Conservation (phyloP, 2,113 vertebrate species). For the Chlamydotis undulata region DNA sequence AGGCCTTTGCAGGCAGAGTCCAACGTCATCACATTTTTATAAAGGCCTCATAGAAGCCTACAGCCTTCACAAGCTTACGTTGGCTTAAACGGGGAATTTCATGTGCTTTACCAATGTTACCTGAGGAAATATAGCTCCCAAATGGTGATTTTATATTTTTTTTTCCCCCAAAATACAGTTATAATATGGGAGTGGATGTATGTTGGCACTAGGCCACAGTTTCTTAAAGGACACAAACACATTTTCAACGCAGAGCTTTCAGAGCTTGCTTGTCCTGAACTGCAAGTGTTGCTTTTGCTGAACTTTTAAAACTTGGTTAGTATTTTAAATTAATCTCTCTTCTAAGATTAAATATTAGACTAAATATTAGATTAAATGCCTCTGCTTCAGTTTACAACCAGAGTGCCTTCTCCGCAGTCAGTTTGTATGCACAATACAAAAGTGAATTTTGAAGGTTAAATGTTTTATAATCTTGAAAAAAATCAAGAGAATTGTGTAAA, state of each 20-base stretch:
- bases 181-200: neutral
- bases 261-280: neutral
- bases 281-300: neutral
- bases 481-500: neutral
- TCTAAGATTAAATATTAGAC: neutral
- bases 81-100: slow-evolving; percentile 34
- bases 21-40: neutral
- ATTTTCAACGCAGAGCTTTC: neutral
- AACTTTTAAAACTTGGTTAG: neutral
- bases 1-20: neutral
- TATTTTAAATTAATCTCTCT: neutral
- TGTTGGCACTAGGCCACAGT: neutral
- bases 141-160: neutral
- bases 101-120: neutral
- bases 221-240: neutral
- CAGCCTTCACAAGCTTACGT: slow-evolving; percentile 39
- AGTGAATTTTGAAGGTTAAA: neutral
- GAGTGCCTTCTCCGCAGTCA: neutral
- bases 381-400: neutral
- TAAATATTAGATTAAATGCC: neutral
- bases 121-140: slow-evolving; percentile 48
- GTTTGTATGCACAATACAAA: neutral
- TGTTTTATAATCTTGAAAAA: neutral
- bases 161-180: neutral
- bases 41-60: neutral